Evolutionary conservation across 2,113 vertebrate species (phyloP), one percentile per base, ranked within the genome.

Genomic region (Nesogale talazaci): DNA sequence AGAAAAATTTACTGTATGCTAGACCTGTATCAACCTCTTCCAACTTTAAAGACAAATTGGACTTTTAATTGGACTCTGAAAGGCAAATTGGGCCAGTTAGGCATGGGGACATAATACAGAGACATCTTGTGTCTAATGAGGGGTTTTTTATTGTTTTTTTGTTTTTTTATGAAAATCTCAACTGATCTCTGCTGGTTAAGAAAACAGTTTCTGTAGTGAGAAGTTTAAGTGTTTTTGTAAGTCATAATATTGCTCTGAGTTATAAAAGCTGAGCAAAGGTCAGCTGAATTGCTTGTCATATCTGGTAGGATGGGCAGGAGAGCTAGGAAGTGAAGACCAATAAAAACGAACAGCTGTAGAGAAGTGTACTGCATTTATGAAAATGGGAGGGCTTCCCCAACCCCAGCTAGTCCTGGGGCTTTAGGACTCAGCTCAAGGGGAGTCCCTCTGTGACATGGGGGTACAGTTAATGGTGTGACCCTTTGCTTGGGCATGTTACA

Each of bases 141-240:
- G 46, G 10, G 14, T 9, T 52, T 25, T 90, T 94, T 94, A 82
- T n/a, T n/a, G 63, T 77, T 91, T 81, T 17, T 12, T 75, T 93
- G 34, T 38, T 92, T 91, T 93, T 79, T 65, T 27, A 77, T 84
- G 69, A 86, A 81, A 61, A 69, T 4, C 36, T 75, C 72, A 80
- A 90, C 76, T 90, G 25, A 22, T 89, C 61, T 86, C 0, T 90
- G 67, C 90, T 83, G 78, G 78, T 89, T 31, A 22, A 93, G 75
- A 82, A 85, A 92, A 78, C 63, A 52, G n/a, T 89, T 93, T 75
- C n/a, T 90, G 1, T 88, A 79, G 79, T 91, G 65, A 88, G 86
- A 70, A 52, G 11, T 69, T 92, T 67, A 59, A 61, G 40, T 77
- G 86, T 94, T 93, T 89, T 40, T 10, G 56, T 36, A 29, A 57